These are phyloP conservation scores for Triplophysa dalaica DNA, from an alignment of 2,113 vertebrate species.

Conservation along the genomic window DNA sequence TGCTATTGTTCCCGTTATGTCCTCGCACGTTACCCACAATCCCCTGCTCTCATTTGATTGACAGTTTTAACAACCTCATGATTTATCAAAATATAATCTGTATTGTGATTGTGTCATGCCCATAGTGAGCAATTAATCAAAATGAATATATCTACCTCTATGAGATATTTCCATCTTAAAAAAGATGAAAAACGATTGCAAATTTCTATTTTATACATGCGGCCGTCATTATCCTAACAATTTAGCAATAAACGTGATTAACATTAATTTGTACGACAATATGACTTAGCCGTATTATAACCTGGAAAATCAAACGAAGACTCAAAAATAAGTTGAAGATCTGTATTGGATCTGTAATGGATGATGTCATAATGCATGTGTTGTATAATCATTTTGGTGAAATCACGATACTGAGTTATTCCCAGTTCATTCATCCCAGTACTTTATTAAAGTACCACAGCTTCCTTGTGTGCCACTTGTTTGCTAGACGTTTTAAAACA, in stretches of 20 bases:
- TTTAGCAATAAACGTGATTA: slow-evolving; percentile 32
- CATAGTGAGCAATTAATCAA: neutral
- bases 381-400: neutral
- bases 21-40: neutral
- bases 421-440: neutral
- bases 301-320: neutral
- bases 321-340: neutral
- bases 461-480: neutral
- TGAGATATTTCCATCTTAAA: slow-evolving; percentile 7
- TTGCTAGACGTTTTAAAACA: slow-evolving; percentile 2
- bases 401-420: neutral
- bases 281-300: neutral
- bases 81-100: slow-evolving; percentile 35
- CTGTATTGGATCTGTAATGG: too few species aligned
- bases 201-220: slow-evolving; percentile 37
- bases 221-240: slow-evolving; percentile 5
- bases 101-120: slow-evolving; percentile 7
- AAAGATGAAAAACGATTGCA: slow-evolving; percentile 10
- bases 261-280: slow-evolving; percentile 40
- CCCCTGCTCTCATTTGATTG: neutral
- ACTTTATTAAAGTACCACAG: neutral
- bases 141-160: neutral
- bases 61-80: neutral
- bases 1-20: slow-evolving; percentile 2
- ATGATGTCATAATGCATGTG: neutral